phyloP scores from a whole-genome alignment of 2,113 vertebrate genomes.

The Oryctolagus cuniculus region mOryCun1.1 NC_091452.1:3630501-3631000 shows the following conservation, averaged over 20 bases:
- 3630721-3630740: no score
- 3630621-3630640: neutral
- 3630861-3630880: accelerated
- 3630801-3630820: no score
- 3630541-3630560: neutral
- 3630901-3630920: neutral
- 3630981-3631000: accelerated
- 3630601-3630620: neutral
- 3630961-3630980: neutral
- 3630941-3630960: neutral
- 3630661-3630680: neutral
- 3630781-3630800: neutral
- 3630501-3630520: neutral
- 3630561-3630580: neutral
- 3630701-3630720: neutral
- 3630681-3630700: neutral
- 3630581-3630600: slow-evolving; percentile 23
- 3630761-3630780: neutral
- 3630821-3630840: no score
- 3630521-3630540: neutral
- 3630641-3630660: neutral
- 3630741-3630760: accelerated
- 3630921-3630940: neutral
- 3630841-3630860: no score
- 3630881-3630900: neutral